phyloP scores from a whole-genome alignment of 2,113 vertebrate species.

The Prietella phreatophila region DNA sequence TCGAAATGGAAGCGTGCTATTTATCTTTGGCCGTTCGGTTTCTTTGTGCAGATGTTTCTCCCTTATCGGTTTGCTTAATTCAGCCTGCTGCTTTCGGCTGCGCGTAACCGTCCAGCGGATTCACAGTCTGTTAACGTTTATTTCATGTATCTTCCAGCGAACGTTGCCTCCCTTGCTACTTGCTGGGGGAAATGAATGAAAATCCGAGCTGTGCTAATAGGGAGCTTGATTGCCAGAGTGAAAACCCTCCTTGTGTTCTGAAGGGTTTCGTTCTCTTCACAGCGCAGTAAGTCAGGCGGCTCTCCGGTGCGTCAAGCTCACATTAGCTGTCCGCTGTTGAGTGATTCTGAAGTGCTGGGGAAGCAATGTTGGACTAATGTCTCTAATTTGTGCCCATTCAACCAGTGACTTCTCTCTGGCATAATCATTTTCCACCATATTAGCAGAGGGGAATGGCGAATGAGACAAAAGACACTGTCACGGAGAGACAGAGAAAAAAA shows the following conservation, averaged over 20 bases:
- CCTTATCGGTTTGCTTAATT: constrained; percentile 55
- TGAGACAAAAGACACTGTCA: constrained; percentile 48
- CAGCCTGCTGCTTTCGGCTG: constrained; percentile 29
- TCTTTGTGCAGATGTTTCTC: constrained; percentile 19
- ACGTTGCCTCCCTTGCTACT: constrained; percentile 54
- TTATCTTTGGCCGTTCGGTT: constrained; percentile 44
- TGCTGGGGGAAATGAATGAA: constrained; percentile 47
- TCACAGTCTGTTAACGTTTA: constrained; percentile 57
- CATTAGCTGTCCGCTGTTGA: constrained; percentile 55
- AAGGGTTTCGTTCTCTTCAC: constrained; percentile 33
- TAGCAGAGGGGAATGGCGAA: constrained; percentile 55
- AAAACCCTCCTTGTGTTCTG: constrained; percentile 33
- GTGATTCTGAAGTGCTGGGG: constrained; percentile 62
- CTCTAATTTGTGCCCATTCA: constrained; percentile 70
- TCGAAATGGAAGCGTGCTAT: constrained; percentile 1
- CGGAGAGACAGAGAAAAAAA: constrained; percentile 36
- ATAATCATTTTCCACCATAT: constrained; percentile 70
- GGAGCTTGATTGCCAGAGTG: constrained; percentile 46
- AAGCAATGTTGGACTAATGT: constrained; percentile 69
- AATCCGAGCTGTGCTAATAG: constrained; percentile 20
- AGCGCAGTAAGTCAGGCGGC: constrained; percentile 4
- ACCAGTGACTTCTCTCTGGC: constrained; percentile 60
- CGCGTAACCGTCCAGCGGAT: constrained; percentile 61
- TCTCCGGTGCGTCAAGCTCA: constrained; percentile 53
- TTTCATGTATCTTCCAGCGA: constrained; percentile 54